Percentiles rank a stretch among this genome's conserved stretches.
Evolutionary conservation across 2,888 invertebrate genomes (phyloP).

Genomic region (Thalpophila matura): DNA sequence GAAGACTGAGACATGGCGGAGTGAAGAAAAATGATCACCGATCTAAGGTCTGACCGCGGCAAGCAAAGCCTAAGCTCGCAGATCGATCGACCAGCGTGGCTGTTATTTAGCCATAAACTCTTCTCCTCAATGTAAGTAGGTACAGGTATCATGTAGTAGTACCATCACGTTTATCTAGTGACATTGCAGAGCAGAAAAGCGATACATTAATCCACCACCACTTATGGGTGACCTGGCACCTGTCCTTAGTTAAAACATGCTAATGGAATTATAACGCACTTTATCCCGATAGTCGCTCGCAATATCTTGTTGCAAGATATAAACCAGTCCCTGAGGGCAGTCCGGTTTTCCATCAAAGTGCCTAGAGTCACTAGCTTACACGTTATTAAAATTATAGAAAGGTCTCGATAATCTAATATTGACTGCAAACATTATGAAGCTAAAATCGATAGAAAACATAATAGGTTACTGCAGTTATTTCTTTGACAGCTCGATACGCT

Average conservation of each 20-base stretch:
- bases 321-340: slow-evolving; percentile 43
- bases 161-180: slow-evolving; percentile 29
- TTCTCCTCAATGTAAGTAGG: no score
- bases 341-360: slow-evolving; percentile 31
- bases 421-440: background rate
- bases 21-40: no score
- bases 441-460: slow-evolving; percentile 2
- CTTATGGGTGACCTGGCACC: slow-evolving; percentile 41
- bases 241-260: slow-evolving; percentile 35
- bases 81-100: no score
- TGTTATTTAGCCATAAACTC: no score
- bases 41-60: no score
- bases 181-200: slow-evolving; percentile 23
- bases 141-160: slow-evolving; percentile 7
- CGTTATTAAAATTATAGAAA: slow-evolving; percentile 10
- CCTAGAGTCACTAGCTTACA: background rate
- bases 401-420: slow-evolving; percentile 1
- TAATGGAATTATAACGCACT: slow-evolving; percentile 57
- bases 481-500: background rate
- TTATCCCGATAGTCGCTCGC: slow-evolving; percentile 37
- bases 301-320: slow-evolving; percentile 45
- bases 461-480: background rate
- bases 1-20: no score
- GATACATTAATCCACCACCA: slow-evolving; percentile 29
- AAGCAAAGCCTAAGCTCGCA: no score